A percentile compares a stretch with the other conserved stretches of the same genome.
phyloP scores from a whole-genome alignment of 2,888 invertebrate species.

The Piscicola geometra region DNA sequence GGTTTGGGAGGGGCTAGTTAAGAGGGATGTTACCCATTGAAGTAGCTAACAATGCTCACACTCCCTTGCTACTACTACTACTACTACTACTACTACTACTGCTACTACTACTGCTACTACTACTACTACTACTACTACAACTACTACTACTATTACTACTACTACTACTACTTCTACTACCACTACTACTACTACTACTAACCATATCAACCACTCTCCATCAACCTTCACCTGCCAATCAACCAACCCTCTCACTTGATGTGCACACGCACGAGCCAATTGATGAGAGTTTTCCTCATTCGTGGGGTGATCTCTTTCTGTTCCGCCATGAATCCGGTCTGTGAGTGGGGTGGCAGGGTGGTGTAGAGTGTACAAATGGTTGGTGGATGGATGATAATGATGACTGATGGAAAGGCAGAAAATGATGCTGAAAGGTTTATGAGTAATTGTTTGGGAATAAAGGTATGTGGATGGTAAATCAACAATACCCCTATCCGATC shows the following conservation, averaged over 20 bases:
- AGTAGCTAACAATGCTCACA: too few relatives aligned
- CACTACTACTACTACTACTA: not conserved
- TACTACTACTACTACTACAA: not conserved
- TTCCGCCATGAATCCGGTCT: slow-evolving; percentile 63
- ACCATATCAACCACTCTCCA: not conserved
- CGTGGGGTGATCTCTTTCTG: slow-evolving; percentile 69
- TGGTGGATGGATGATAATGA: too few relatives aligned
- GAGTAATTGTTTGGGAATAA: too few relatives aligned
- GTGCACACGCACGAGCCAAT: slow-evolving; percentile 91
- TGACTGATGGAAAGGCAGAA: too few relatives aligned
- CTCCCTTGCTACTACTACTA: not conserved
- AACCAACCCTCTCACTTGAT: not conserved
- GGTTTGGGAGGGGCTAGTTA: not conserved
- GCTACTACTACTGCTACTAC: slow-evolving; percentile 1
- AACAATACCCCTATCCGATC: not conserved
- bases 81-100: slow-evolving; percentile 3
- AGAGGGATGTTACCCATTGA: too few relatives aligned
- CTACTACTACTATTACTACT: not conserved
- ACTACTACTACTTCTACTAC: not conserved
- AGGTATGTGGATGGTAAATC: too few relatives aligned
- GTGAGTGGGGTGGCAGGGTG: too few relatives aligned
- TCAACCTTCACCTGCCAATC: not conserved
- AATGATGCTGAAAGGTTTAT: too few relatives aligned
- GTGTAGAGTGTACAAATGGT: too few relatives aligned
- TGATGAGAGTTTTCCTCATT: slow-evolving; percentile 83